A percentile compares a stretch with the other conserved stretches of the same genome.
phyloP scores from a whole-genome alignment of 2,113 vertebrate species.

The Lepus timidus region DNA sequence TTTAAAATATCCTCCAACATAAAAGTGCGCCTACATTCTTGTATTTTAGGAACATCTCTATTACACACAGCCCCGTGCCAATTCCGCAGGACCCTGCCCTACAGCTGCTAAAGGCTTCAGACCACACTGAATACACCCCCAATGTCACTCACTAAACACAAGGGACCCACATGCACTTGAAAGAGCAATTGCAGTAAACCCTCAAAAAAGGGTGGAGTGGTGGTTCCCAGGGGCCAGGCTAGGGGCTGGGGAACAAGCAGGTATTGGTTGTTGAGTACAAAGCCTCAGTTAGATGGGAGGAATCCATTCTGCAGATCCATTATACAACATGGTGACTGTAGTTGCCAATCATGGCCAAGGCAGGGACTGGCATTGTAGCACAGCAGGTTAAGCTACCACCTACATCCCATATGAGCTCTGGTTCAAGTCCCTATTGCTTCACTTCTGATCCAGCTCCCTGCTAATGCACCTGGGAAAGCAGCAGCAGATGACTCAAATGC shows the following conservation, averaged over 20 bases:
- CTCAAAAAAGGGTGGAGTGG: not conserved
- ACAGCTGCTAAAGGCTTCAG: not conserved
- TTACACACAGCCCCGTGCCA: not conserved
- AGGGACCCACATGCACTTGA: not conserved
- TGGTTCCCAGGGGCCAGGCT: not conserved
- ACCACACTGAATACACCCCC: not conserved
- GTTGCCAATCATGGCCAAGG: not conserved
- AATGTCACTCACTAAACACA: constrained; percentile 5
- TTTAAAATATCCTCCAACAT: constrained; percentile 25
- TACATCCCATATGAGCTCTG: too few relatives aligned
- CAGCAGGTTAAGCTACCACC: too few relatives aligned
- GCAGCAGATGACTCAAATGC: too few relatives aligned
- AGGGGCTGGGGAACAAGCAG: not conserved
- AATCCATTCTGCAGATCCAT: not conserved
- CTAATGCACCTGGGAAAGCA: too few relatives aligned
- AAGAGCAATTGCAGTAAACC: constrained; percentile 21
- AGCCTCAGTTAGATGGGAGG: not conserved
- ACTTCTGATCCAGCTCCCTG: too few relatives aligned
- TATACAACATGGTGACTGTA: not conserved
- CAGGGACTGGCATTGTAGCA: too few relatives aligned
- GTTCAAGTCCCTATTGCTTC: too few relatives aligned
- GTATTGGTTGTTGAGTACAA: not conserved
- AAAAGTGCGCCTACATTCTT: not conserved
- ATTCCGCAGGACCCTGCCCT: not conserved
- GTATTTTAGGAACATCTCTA: constrained; percentile 8